These are phyloP conservation scores for Eulemur mongoz DNA, from an alignment of 2,797 vertebrate species.

Conservation along the genomic window DNA sequence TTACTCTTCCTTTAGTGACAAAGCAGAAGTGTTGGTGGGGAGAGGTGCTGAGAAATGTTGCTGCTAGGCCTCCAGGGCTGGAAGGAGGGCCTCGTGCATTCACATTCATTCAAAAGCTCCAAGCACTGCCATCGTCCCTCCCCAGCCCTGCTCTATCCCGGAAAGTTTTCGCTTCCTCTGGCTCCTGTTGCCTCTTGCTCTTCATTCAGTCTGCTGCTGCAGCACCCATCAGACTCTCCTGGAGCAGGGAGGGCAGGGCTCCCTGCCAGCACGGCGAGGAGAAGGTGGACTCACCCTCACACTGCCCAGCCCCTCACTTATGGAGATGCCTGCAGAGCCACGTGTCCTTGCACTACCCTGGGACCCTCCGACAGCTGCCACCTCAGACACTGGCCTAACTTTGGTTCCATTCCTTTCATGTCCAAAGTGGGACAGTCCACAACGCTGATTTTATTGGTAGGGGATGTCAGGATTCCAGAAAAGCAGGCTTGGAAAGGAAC, in stretches of 20 bases:
- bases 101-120: not conserved
- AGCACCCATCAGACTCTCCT: not conserved
- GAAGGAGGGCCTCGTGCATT: not conserved
- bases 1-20: not conserved
- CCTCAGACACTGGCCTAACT: not conserved
- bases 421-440: not conserved
- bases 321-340: rapidly evolving
- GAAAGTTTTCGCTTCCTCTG: not conserved
- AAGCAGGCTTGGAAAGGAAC: not conserved
- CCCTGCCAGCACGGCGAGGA: too few species aligned
- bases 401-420: not conserved
- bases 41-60: too few species aligned
- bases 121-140: not conserved
- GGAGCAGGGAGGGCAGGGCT: not conserved
- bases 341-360: not conserved
- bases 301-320: not conserved
- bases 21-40: not conserved
- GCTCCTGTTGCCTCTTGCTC: not conserved
- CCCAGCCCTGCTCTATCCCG: not conserved
- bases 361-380: not conserved
- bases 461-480: not conserved
- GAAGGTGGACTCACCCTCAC: not conserved
- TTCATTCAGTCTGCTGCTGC: not conserved
- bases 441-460: not conserved
- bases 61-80: not conserved